Conservation (phyloP, 2,113 vertebrate genomes). For the Pseudorectes ferrugineus region DNA sequence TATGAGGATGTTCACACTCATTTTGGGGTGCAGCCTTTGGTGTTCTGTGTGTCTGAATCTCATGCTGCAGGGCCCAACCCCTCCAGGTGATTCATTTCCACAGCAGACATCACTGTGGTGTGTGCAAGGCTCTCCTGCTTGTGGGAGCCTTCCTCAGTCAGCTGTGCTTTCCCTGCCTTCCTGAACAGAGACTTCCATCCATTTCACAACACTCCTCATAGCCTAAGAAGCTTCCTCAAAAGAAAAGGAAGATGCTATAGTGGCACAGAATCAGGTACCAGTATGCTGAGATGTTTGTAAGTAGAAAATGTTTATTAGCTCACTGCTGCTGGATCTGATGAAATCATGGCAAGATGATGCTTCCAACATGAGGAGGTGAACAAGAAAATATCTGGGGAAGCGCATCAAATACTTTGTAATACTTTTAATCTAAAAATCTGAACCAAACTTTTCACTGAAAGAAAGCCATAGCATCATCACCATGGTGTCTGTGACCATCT, state of each 20-base stretch:
- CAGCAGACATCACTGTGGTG: neutral
- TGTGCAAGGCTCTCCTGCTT: rapidly evolving
- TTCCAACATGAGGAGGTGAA: neutral
- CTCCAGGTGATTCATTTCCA: neutral
- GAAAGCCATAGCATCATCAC: neutral
- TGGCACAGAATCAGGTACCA: neutral
- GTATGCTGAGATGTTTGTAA: neutral
- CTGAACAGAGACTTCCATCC: neutral
- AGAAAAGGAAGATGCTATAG: neutral
- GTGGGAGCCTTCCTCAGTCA: neutral
- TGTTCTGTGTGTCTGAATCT: neutral
- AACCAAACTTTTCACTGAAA: neutral
- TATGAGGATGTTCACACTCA: neutral
- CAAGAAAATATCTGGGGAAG: neutral
- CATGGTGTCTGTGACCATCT: neutral
- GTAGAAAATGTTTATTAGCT: neutral
- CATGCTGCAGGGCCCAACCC: neutral
- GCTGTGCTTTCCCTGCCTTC: neutral
- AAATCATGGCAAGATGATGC: neutral
- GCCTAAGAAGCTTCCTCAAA: neutral
- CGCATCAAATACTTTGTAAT: neutral
- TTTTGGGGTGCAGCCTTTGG: neutral
- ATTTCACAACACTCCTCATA: neutral
- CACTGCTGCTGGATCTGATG: neutral
- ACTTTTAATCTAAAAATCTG: neutral